Base-by-base conservation (phyloP, 1,140 invertebrate genomes). In the Trichomalopsis sarcophagae region DNA sequence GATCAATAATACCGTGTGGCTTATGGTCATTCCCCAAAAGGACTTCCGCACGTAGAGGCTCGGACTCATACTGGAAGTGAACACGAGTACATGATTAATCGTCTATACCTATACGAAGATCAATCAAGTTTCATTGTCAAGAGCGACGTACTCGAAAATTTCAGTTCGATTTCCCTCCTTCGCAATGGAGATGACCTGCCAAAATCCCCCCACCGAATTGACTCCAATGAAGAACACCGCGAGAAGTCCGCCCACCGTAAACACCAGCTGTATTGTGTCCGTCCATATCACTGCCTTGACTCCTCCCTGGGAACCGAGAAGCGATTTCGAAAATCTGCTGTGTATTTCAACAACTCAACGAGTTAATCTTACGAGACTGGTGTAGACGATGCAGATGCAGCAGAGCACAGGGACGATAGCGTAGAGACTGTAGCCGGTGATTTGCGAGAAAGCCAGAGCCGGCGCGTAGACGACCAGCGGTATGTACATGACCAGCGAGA, bases 331-430 rank as follows among this genome's bases (percentile, higher is more conserved):
- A 23, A 21, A 50, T 50, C 47, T 10, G 14, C 0, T 50, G 1
- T 50, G 13, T 50, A 14, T 50, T 1, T 44, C 40, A 44, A 44
- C 40, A 44, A 9, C 11, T 50, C 47, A 50, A 50, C 3, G 36
- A 77, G 1, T 77, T 74, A 44, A 27, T 27, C 94, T 94, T 90
- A 96, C 95, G 44, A 97, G 90, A 27, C 96, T 95, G 9, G 96
- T 97, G 87, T 97, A 97, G 86, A 97, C 96, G 10, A 97, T 96
- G 91, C 96, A 97, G 9, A 96, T 94, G 6, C 95, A 90, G 86
- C 96, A 97, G 73, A 96, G 94, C 0, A 96, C 93, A 6, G 96
- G 94, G n/a, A 96, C 95, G 13, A 96, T 94, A 2, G 94, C 89
- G 86, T 95, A 94, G 23, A 96, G 91, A 88, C 95, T 92, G n/a